Conservation (phyloP, 1,140 invertebrate genomes). For the Bombus impatiens region DNA sequence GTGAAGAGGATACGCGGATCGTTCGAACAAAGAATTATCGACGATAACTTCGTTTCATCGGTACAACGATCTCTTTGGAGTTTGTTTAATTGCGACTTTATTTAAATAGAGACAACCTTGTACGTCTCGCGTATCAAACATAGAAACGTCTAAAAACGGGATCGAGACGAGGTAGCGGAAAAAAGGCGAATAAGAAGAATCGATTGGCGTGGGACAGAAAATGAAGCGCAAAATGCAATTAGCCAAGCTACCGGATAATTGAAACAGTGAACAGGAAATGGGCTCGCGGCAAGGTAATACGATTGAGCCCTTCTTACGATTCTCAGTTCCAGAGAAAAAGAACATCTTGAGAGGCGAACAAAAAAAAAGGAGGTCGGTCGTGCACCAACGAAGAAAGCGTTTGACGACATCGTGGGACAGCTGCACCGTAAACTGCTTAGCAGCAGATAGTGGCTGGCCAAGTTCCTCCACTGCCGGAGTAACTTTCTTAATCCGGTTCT, state of each 20-base stretch:
- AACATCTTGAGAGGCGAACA: conserved; percentile 28
- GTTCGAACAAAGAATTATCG: not conserved
- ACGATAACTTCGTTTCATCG: not conserved
- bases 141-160: not conserved
- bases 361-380: conserved; percentile 6
- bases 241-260: conserved; percentile 43
- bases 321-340: conserved; percentile 30
- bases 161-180: not conserved
- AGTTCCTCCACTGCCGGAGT: conserved; percentile 53
- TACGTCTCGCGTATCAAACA: not conserved
- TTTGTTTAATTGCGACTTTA: not conserved
- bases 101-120: not conserved
- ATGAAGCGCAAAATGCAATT: conserved; percentile 46
- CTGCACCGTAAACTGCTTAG: conserved; percentile 66
- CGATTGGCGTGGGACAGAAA: conserved; percentile 12
- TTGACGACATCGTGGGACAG: conserved; percentile 56
- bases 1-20: not conserved
- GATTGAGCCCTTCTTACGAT: conserved; percentile 56
- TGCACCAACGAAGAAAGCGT: conserved; percentile 33
- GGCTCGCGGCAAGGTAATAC: conserved; percentile 46
- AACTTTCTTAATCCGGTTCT: conserved; percentile 73
- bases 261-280: conserved; percentile 50
- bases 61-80: no score
- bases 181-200: not conserved
- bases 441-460: conserved; percentile 57